Evolutionary conservation across 1,140 invertebrate genomes (phyloP), one percentile per base, ranked within the genome.

Genomic region (Thaumetopoea pityocampa): DNA sequence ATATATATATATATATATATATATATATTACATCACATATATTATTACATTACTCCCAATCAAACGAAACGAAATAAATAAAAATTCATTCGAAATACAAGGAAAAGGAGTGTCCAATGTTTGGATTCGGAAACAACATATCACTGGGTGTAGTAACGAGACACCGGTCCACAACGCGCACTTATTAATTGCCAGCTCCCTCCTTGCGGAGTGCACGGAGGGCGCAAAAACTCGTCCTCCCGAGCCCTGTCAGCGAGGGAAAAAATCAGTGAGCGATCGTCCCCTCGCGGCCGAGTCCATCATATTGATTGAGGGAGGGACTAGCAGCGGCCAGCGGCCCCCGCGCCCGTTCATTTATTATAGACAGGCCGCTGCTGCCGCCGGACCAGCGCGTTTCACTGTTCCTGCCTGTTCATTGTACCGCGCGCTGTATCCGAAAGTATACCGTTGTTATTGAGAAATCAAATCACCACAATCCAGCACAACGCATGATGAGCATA

Each of bases 201-300:
- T 72, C 49, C 58, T 58, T 62, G 50, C 53, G 59, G 58, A 43
- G 52, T 58, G 64, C 52, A 65, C 51, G 51, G 63, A 76, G 73
- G 72, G 79, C 65, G 70, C 79, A 83, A 83, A 83, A 83, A 83
- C 76, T 52, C 46, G 67, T 77, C 69, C 76, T 78, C 67, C 73
- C 66, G 73, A 68, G 66, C 67, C 64, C 74, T 83, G 79, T 83
- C 79, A 83, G 76, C 68, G 79, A 80, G 76, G 79, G 76, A 83
- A 83, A 83, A 83, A 83, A 83, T 83, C 77, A 83, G 79, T 83
- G 79, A 83, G 72, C 79, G 79, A 83, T 83, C 79, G 77, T 77
- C 79, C 79, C 79, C 79, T 81, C 73, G 76, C 76, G 74, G 53
- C 53, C 60, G 70, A 82, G 76, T 83, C 79, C 77, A 83, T 83